Conservation (phyloP, 1,140 invertebrate genomes). For the Brachystomella parvula region DNA sequence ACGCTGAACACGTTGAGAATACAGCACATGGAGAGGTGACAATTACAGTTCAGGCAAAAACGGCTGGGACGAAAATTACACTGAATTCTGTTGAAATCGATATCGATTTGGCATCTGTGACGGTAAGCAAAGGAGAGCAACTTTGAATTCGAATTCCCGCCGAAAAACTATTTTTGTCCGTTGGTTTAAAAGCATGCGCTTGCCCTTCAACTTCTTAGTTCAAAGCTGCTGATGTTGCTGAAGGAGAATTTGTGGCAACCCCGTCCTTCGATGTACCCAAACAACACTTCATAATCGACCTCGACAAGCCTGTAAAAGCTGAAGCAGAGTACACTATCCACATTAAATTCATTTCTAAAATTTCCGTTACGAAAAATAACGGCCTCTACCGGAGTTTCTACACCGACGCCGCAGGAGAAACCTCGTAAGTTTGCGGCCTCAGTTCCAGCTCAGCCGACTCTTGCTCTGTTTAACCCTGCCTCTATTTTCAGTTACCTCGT, state of each 20-base stretch:
- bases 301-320: too few species aligned
- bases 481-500: slow-evolving; percentile 59
- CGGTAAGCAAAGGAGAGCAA: not conserved
- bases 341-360: slow-evolving; percentile 20
- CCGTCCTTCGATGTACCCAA: not conserved
- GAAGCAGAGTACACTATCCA: slow-evolving; percentile 17
- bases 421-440: not conserved
- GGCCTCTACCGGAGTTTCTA: not conserved
- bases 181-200: too few species aligned
- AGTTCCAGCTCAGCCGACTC: not conserved
- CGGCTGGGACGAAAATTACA: not conserved
- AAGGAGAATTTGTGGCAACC: not conserved
- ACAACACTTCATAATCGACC: slow-evolving; percentile 8
- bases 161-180: not conserved
- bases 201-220: not conserved
- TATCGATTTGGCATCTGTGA: not conserved
- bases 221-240: not conserved
- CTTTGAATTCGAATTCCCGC: not conserved
- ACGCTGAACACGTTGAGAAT: not conserved
- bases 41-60: not conserved
- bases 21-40: not conserved
- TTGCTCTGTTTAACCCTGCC: not conserved
- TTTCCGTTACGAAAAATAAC: not conserved
- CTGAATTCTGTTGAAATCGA: not conserved
- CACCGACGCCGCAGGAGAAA: not conserved